Evolutionary conservation across 2,113 vertebrate species (phyloP), one percentile per base, ranked within the genome.

Genomic region (Lepus europaeus): DNA sequence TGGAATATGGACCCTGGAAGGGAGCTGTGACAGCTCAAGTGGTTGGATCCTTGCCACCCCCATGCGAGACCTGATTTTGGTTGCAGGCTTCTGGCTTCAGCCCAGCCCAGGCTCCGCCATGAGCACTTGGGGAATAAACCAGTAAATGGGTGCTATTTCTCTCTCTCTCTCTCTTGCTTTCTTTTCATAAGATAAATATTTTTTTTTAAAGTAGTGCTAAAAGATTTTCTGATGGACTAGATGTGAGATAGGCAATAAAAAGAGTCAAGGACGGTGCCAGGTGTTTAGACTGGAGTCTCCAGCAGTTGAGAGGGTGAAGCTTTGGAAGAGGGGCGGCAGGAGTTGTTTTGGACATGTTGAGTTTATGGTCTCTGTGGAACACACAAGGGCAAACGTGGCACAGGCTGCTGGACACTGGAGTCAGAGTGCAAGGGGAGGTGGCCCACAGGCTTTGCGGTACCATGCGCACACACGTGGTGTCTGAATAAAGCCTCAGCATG

Each of bases 401-500:
- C 9, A 6, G 27, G 27, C 12, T 33, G n/a, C 25, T 31, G 72
- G 66, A 39, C 31, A 25, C 25, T 17, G 3, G 45, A 49, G 33
- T 9, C 25, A 14, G 49, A 36, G 29, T 49, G 7, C 74, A 23
- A 45, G 73, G 4, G 53, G 29, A 84, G 31, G 33, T 19, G 4
- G 29, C 9, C 53, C 33, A 68, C n/a, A 22, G 53, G 16, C 6
- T 33, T 77, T 49, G 27, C 9, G 27, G 61, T 8, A 70, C 9
- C 89, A 61, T 49, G 5, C 39, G 45, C 9, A 68, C 9, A 70
- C 83, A 39, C 1, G 4, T 61, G 88, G 68, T 20, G 56, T 74
- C 96, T 92, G 66, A 97, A 92, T 85, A 83, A 94, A 91, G 45
- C n/a, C 68, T 94, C 23, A 69, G 31, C 73, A 53, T 95, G 49